Evolutionary conservation across 2,113 vertebrate species (phyloP).

Genomic region (Aegotheles bennettii): DNA sequence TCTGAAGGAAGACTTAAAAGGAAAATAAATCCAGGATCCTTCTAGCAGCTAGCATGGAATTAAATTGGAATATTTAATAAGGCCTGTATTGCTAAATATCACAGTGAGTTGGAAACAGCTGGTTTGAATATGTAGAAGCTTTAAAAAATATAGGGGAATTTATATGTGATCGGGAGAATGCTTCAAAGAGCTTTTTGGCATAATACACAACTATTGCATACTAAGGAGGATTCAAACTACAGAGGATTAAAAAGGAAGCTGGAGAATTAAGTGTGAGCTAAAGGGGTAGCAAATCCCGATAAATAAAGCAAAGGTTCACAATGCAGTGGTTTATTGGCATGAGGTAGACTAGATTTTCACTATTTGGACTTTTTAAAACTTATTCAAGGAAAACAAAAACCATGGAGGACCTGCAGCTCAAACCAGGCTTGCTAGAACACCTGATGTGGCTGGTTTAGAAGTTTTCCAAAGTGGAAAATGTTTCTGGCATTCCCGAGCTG

Average conservation of each 20-base stretch:
- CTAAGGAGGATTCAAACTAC: background rate
- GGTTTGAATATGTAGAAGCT: background rate
- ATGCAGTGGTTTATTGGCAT: background rate
- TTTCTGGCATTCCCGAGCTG: background rate
- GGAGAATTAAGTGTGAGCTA: background rate
- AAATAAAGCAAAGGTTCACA: background rate
- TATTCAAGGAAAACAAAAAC: background rate
- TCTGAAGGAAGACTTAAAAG: background rate
- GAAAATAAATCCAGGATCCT: background rate
- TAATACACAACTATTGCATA: background rate
- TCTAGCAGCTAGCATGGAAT: background rate
- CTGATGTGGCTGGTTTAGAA: background rate
- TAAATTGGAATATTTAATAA: slow-evolving; percentile 10
- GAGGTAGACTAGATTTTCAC: background rate
- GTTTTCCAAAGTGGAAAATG: background rate
- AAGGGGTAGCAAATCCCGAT: background rate
- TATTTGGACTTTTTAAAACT: background rate
- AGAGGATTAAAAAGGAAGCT: background rate
- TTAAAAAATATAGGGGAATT: background rate
- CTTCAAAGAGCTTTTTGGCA: background rate
- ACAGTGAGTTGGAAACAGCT: background rate
- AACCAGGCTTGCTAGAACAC: background rate
- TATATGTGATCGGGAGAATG: background rate
- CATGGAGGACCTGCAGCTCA: background rate
- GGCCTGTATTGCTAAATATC: background rate